phyloP scores from a whole-genome alignment of 2,888 invertebrate genomes.

The Melolontha melolontha region DNA sequence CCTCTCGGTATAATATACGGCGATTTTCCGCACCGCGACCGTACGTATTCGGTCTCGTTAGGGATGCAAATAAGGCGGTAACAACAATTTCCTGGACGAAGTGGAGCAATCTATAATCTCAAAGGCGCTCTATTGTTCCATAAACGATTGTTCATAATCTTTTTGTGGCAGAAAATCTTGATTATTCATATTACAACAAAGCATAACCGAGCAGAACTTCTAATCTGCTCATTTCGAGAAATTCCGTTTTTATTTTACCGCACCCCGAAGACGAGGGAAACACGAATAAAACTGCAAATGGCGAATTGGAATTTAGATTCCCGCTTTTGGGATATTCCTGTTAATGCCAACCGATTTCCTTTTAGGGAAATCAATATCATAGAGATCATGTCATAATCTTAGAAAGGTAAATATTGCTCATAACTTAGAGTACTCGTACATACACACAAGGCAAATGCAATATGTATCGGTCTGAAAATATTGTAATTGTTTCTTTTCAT shows the following conservation, averaged over 20 bases:
- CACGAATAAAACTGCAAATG: too few relatives aligned
- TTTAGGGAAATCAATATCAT: too few relatives aligned
- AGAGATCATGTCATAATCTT: too few relatives aligned
- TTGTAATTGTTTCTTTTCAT: too few relatives aligned
- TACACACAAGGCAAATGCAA: too few relatives aligned
- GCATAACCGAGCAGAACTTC: slow-evolving; percentile 40
- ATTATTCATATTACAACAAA: slow-evolving; percentile 52
- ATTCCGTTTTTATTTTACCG: slow-evolving; percentile 13
- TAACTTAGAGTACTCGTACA: too few relatives aligned
- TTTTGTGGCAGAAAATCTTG: slow-evolving; percentile 48
- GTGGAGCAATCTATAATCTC: slow-evolving; percentile 55
- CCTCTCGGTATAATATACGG: slow-evolving; percentile 1
- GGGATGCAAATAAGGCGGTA: slow-evolving; percentile 57
- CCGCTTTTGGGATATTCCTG: too few relatives aligned
- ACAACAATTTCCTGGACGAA: slow-evolving; percentile 55
- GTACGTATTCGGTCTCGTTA: slow-evolving; percentile 49
- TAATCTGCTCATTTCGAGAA: slow-evolving; percentile 50
- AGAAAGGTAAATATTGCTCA: too few relatives aligned
- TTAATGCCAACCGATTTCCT: too few relatives aligned
- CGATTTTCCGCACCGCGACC: not conserved
- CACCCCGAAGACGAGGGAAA: too few relatives aligned
- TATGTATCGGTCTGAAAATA: too few relatives aligned
- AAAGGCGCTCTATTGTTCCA: slow-evolving; percentile 53
- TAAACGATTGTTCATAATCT: slow-evolving; percentile 55
- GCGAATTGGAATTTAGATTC: too few relatives aligned